phyloP scores from a whole-genome alignment of 2,888 invertebrate genomes.

The Apotomis turbidana region DNA sequence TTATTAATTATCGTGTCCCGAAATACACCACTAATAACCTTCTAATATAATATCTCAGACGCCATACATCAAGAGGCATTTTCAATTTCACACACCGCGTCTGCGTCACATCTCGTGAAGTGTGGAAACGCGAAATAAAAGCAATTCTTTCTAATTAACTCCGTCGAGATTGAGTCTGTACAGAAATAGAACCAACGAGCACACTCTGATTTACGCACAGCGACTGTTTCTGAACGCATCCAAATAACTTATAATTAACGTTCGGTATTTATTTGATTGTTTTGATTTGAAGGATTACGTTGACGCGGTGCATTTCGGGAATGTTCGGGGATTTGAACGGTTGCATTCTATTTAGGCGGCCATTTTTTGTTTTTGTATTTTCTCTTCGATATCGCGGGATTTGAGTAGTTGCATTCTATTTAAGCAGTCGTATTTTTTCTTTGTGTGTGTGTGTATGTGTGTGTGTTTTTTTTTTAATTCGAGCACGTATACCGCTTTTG shows the following conservation, averaged over 20 bases:
- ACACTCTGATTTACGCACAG: slow-evolving; percentile 73
- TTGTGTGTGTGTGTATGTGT: no score
- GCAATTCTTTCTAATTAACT: slow-evolving; percentile 83
- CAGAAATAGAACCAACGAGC: slow-evolving; percentile 72
- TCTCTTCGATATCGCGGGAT: neutral
- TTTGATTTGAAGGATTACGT: slow-evolving; percentile 76
- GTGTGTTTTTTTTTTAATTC: no score
- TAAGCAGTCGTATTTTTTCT: no score
- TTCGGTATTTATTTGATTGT: slow-evolving; percentile 78
- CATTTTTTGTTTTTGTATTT: slow-evolving; percentile 13
- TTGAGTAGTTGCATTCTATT: neutral
- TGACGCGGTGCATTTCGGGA: slow-evolving; percentile 47
- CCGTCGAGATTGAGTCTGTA: slow-evolving; percentile 66
- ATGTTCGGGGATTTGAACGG: slow-evolving; percentile 28
- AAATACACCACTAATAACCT: slow-evolving; percentile 44
- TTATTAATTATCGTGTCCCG: slow-evolving; percentile 39
- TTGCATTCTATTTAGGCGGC: slow-evolving; percentile 1
- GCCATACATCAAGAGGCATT: slow-evolving; percentile 69
- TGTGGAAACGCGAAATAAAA: slow-evolving; percentile 82
- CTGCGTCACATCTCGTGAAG: slow-evolving; percentile 72
- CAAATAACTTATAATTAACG: slow-evolving; percentile 72
- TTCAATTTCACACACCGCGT: slow-evolving; percentile 60
- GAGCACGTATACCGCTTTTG: no score
- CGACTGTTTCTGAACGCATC: slow-evolving; percentile 74
- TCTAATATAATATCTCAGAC: slow-evolving; percentile 50